A percentile compares a stretch with the other conserved stretches of the same genome.
phyloP scores from a whole-genome alignment of 2,797 vertebrate genomes.

The Philypnodon macrostomus region DNA sequence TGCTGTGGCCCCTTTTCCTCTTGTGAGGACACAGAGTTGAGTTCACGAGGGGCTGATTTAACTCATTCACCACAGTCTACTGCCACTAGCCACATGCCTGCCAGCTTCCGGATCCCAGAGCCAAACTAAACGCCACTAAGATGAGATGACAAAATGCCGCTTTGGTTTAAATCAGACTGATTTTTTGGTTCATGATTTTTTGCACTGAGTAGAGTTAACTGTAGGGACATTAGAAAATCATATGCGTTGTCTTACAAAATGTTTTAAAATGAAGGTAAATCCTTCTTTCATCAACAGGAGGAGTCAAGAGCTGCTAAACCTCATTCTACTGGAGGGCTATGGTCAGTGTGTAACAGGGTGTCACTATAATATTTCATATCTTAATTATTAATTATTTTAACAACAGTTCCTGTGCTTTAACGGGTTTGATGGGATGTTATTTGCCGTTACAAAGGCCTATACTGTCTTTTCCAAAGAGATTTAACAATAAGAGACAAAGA shows the following conservation, averaged over 20 bases:
- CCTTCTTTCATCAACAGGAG: too few species aligned
- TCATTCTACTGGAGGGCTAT: too few species aligned
- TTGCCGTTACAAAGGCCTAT: constrained; percentile 62
- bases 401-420: background rate
- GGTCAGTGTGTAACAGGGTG: too few species aligned
- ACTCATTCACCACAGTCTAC: constrained; percentile 73
- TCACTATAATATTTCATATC: too few species aligned
- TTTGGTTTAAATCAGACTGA: constrained; percentile 61
- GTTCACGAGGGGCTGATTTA: constrained; percentile 75
- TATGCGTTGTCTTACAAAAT: too few species aligned
- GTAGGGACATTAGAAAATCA: too few species aligned
- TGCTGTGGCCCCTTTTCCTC: constrained; percentile 65
- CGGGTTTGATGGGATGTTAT: constrained; percentile 44
- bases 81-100: constrained; percentile 72
- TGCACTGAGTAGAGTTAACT: too few species aligned
- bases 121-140: constrained; percentile 69
- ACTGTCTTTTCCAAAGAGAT: constrained; percentile 69
- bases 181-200: constrained; percentile 35
- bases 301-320: too few species aligned
- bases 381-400: too few species aligned
- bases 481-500: constrained; percentile 71
- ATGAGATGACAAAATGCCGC: constrained; percentile 62
- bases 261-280: too few species aligned
- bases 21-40: constrained; percentile 62
- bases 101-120: constrained; percentile 59